phyloP scores from a whole-genome alignment of 1,140 invertebrate genomes.

The Drosophila simulans region DNA sequence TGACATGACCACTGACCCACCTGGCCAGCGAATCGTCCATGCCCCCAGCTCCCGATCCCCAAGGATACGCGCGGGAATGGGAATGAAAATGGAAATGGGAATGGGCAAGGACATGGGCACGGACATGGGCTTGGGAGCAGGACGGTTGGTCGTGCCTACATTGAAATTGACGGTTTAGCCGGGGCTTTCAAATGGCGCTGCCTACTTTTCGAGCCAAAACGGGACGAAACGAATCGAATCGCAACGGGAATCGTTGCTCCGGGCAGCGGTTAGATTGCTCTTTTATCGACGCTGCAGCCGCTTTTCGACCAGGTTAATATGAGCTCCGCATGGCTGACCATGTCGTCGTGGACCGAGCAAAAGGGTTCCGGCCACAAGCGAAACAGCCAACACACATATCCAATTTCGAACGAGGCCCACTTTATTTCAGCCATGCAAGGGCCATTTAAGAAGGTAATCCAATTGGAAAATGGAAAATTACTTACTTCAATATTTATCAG shows the following conservation, averaged over 20 bases:
- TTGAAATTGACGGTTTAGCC: conserved; percentile 20
- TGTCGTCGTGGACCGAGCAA: background rate
- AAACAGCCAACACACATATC: background rate
- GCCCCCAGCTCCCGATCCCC: background rate
- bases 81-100: background rate
- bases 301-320: conserved; percentile 19
- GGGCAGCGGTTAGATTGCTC: conserved; percentile 40
- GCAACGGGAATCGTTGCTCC: conserved; percentile 10
- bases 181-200: conserved; percentile 13
- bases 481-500: background rate
- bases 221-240: background rate
- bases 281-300: conserved; percentile 32
- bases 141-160: background rate
- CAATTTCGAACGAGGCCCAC: background rate
- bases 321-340: conserved; percentile 8
- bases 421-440: background rate
- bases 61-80: too few species aligned
- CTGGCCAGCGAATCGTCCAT: conserved; percentile 9
- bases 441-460: too few species aligned
- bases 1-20: conserved; percentile 31
- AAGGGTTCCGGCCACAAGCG: background rate
- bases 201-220: conserved; percentile 16
- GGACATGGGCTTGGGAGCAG: background rate
- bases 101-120: background rate
- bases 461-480: too few species aligned